Conservation (phyloP, 2,113 vertebrate species). For the Scopus umbretta region DNA sequence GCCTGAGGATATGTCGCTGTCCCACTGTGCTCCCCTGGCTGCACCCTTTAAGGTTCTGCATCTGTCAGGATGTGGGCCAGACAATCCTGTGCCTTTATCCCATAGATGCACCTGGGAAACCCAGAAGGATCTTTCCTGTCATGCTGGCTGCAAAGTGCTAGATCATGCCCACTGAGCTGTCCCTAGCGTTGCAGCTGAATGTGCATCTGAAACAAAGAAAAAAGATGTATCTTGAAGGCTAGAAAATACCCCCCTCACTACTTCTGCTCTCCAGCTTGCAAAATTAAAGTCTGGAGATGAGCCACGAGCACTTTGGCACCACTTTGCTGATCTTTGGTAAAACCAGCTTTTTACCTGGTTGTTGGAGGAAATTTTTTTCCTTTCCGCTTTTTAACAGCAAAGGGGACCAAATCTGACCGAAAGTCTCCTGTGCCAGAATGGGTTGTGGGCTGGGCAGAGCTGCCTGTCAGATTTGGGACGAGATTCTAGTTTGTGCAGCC, state of each 20-base stretch:
- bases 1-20: not conserved
- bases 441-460: rapidly evolving
- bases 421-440: not conserved
- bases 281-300: not conserved
- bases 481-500: not conserved
- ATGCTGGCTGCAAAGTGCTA: not conserved
- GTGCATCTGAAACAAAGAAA: not conserved
- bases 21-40: not conserved
- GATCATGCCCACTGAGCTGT: not conserved
- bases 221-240: not conserved
- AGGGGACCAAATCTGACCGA: rapidly evolving
- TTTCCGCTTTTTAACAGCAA: not conserved
- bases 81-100: not conserved
- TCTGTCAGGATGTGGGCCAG: not conserved
- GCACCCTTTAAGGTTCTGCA: not conserved
- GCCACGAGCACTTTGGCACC: not conserved
- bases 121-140: not conserved
- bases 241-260: not conserved
- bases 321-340: not conserved
- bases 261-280: not conserved
- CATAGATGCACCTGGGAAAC: not conserved
- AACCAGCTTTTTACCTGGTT: not conserved
- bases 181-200: not conserved
- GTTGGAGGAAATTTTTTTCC: not conserved
- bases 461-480: not conserved